Base-by-base conservation (phyloP, 2,888 invertebrate species). In the Caenorhabditis japonica region DNA sequence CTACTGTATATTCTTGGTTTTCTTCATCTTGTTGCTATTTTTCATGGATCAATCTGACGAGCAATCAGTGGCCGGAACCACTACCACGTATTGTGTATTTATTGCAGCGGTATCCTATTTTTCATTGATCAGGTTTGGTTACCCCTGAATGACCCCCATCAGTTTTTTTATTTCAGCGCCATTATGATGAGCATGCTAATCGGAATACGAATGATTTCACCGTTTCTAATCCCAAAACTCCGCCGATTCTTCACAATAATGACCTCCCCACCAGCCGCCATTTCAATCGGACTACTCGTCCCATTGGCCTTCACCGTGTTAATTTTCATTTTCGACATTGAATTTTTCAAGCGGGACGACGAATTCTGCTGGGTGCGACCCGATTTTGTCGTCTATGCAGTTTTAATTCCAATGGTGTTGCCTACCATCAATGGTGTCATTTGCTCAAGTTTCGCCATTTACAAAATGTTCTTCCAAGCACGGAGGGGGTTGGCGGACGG, bases 341-440 rank as follows among this genome's bases (percentile, higher is more conserved):
- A 58, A 27, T 83, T 83, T 60, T 83, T 82, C 68, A 49, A 75
- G 38, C 44, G 81, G 15, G 58, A 80, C 52, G 81, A 81, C 56
- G 71, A 71, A 7, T 80, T 77, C 59, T 84, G 84, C 23, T 84
- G 84, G 84, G 75, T 84, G 23, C 76, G 81, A 23, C 81, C 81
- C 0, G 80, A 80, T 39, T 76, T 68, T 43, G 66, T 83, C 1
- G 66, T 72, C 2, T 75, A 60, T 59, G 83, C 81, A 1, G 79
- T 83, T 0, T 60, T 84, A 0, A 33, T 84, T 21, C 84, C 84
- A 5, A 60, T 83, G 10, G 60, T 74, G 2, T 39, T 83, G 7
- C 70, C 83, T 3, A 49, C 82, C 8, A 36, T 79, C 15, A 84
- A 83, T 43, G 83, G 71, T 1, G 8, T 79, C 3, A 33, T 83